Evolutionary conservation across 2,113 vertebrate species (phyloP), one percentile per base, ranked within the genome.

Genomic region (Puffinus mauretanicus): DNA sequence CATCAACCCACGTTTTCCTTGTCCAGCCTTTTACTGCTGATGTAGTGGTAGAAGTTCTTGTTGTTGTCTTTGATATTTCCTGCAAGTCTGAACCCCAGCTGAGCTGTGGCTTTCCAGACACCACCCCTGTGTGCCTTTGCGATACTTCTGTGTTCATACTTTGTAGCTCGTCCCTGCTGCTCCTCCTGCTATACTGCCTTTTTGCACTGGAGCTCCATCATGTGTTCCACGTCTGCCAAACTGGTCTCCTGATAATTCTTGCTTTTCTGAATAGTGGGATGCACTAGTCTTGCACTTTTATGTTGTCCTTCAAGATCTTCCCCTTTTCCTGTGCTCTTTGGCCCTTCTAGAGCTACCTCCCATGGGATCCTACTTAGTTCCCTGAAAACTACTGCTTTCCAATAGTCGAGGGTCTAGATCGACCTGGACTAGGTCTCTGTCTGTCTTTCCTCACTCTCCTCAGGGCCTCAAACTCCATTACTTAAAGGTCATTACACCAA

Each of bases 1-100:
- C 46, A n/a, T 0, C 0, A 19, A 58, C 16, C 4, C 30, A 7
- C 11, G 2, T 85, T 87, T 82, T 69, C 13, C 26, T 77, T 60
- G 5, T 79, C n/a, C 32, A 57, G 32, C 38, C 13, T 86, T 67
- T 18, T 80, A 17, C 61, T 88, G 36, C 13, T 69, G 44, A 15
- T 30, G 22, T 22, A 49, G 19, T 46, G n/a, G 11, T 55, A 44
- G 67, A 77, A 81, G 19, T 24, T 91, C 18, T 49, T 96, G 10
- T 60, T 70, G 13, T 67, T 84, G 69, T 11, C 34, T 71, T 82
- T 85, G 10, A 30, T 75, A 27, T 9, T 87, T 3, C 17, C 19
- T 69, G 26, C 20, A 80, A n/a, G 16, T 65, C 34, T 91, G 58
- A 73, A 38, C 12, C 14, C 16, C 25, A 42, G 6, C 27, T 85